A percentile compares a stretch with the other conserved stretches of the same genome.
phyloP scores from a whole-genome alignment of 2,113 vertebrate genomes.

The Tamias sibiricus region DNA sequence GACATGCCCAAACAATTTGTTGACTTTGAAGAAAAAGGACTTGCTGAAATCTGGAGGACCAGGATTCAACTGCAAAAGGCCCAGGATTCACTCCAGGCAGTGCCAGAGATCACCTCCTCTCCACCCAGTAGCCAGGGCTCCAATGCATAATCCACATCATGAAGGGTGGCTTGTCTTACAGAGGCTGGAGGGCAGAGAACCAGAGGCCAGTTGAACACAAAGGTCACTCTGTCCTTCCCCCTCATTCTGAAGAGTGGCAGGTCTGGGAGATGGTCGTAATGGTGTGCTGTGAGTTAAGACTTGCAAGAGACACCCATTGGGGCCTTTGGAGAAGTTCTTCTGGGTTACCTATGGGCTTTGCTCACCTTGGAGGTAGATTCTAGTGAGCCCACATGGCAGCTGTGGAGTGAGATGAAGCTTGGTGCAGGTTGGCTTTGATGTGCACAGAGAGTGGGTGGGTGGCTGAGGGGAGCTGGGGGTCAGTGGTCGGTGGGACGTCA shows the following conservation, averaged over 20 bases:
- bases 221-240: background rate
- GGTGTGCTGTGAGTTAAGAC: background rate
- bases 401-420: background rate
- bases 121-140: background rate
- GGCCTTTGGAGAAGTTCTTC: background rate
- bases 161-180: background rate
- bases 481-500: background rate
- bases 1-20: background rate
- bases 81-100: background rate
- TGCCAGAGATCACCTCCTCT: background rate
- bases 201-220: background rate
- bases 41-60: background rate
- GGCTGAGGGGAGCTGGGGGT: fast-evolving
- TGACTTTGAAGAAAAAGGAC: background rate
- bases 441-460: background rate
- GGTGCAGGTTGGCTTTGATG: background rate
- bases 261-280: background rate
- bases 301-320: background rate
- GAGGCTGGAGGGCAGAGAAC: background rate
- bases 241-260: background rate
- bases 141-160: background rate
- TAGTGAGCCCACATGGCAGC: background rate
- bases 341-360: background rate
- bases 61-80: background rate
- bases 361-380: background rate